Evolutionary conservation across 2,113 vertebrate genomes (phyloP), one percentile per base, ranked within the genome.

Genomic region (Spheniscus mendiculus): DNA sequence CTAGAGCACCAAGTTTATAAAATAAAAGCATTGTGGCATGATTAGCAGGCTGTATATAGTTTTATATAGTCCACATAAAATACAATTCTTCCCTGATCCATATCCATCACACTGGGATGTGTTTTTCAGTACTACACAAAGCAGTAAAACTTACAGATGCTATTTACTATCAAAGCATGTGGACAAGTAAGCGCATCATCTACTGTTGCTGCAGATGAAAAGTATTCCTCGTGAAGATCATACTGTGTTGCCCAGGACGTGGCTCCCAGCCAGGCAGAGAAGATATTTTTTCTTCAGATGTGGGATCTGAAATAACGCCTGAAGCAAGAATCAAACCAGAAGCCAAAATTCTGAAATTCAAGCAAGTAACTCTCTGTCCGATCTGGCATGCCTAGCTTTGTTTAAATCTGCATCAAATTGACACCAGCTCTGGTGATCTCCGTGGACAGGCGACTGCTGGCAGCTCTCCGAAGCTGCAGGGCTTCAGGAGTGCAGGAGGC

Each of bases 271-370:
- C 65, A 95, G 76, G 52, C 27, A 89, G 14, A 76, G 38, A 83
- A 83, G 58, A 63, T 87, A 53, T 40, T 70, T 90, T 72, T 69
- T 49, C 63, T 93, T 82, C 79, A 90, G 44, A 86, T 58, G 15
- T 42, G 18, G 62, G 34, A 85, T 70, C 53, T 92, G 59, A 92
- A 94, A 87, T 82, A 69, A 71, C 9, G 90, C 93, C 77, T 58
- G 88, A 76, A 94, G 85, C 81, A 81, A 80, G n/a, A 84, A 95
- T 94, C 70, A 90, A 95, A 90, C 12, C 63, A 87, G 67, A 90
- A 90, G 67, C 50, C 84, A 90, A 80, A 73, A 86, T 78, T 78
- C 18, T 85, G 58, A 92, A 94, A 96, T 91, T 76, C 70, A 90
- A 80, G 85, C 38, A 93, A 93, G 67, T 66, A 93, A 93, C 50